Evolutionary conservation across 2,797 vertebrate species (phyloP).

Genomic region (Anabas testudineus): DNA sequence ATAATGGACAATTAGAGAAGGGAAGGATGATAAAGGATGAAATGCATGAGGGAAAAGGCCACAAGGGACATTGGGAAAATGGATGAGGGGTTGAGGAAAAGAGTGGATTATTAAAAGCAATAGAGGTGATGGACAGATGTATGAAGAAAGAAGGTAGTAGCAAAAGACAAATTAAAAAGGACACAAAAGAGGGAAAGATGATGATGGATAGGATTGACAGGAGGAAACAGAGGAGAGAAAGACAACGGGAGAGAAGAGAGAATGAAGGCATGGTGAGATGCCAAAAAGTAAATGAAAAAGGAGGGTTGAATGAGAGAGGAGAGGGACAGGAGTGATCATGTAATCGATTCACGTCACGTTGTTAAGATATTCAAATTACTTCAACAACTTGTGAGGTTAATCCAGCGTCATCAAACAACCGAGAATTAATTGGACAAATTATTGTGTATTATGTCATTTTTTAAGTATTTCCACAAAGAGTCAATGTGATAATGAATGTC

Average conservation of each 20-base stretch:
- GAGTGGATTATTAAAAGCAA: too few species aligned
- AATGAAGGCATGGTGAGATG: constrained; percentile 64
- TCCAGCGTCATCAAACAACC: constrained; percentile 31
- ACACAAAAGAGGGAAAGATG: background rate
- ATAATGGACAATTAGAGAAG: background rate
- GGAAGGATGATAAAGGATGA: constrained; percentile 5
- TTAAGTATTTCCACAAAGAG: constrained; percentile 39
- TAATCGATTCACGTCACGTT: constrained; percentile 34
- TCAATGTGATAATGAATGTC: constrained; percentile 27
- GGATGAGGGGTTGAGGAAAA: background rate
- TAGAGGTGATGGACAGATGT: background rate
- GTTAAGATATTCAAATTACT: constrained; percentile 38
- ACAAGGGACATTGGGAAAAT: background rate
- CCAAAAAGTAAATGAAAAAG: constrained; percentile 49
- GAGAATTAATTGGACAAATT: constrained; percentile 45
- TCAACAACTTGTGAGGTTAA: constrained; percentile 35
- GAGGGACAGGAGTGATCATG: constrained; percentile 66
- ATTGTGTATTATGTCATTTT: constrained; percentile 31
- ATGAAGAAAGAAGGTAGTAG: background rate
- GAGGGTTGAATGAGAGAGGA: constrained; percentile 61
- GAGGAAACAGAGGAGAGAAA: constrained; percentile 10
- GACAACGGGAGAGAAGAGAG: constrained; percentile 43
- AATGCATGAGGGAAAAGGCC: background rate
- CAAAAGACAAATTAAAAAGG: background rate
- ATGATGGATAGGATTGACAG: background rate